Base-by-base conservation (phyloP, 2,888 invertebrate genomes). In the Oscheius sp. region DNA sequence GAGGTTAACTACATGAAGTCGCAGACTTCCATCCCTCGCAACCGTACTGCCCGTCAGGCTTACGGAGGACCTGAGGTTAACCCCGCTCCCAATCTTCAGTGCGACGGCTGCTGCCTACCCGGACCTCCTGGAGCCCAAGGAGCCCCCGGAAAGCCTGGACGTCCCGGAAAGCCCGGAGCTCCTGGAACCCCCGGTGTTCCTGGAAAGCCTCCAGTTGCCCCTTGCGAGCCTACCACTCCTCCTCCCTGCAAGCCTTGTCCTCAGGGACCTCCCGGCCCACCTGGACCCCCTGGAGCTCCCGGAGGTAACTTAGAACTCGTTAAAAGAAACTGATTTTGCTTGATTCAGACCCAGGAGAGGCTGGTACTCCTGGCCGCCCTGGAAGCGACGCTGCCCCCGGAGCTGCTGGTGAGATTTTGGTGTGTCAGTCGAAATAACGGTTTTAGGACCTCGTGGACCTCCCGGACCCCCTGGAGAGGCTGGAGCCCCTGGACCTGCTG, bases 1-100 rank as follows among this genome's bases (percentile, higher is more conserved):
- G 88, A 88, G 78, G 88, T 88, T 77, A 86, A 85, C 79, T 86
- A 87, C 83, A 88, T 88, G 88, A 88, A 88, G 82, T 78, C 77
- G 75, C 79, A 80, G 77, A 58, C 77, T 66, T 80, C 83, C 35
- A 81, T 82, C 68, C 81, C 81, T 76, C 79, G 79, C 73, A 88
- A 88, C 85, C 83, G 88, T 76, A 88, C 88, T 75, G 81, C 86
- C 73, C 88, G 88, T 85, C 88, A 88, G 77, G 77, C 86, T 57
- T 88, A 88, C 80, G 86, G 87, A 70, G 86, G 81, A 76, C 83
- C 83, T 74, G 82, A 80, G 70, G 83, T 82, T 76, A 83, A 83
- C 79, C 80, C 83, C 65, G 80, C 79, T 58, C 83, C 83, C 70
- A 82, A 83, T 65, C 82, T 84, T 48, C 82, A 82, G 55, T 84